Conservation (phyloP, 2,113 vertebrate genomes). For the Leptocoma aspasia region DNA sequence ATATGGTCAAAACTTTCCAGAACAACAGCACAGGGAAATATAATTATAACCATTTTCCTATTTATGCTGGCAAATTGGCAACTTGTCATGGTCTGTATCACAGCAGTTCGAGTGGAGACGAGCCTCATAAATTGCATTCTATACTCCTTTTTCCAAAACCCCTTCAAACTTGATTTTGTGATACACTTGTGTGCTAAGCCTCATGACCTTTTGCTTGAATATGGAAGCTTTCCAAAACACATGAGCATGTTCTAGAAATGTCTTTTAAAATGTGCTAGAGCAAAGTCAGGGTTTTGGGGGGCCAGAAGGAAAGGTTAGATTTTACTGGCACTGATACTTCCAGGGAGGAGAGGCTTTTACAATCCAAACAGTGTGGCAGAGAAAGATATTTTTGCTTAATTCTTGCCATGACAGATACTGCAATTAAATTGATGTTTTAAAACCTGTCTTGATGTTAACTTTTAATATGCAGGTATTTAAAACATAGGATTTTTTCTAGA, state of each 20-base stretch:
- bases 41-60: slow-evolving; percentile 42
- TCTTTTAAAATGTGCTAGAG: neutral
- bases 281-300: neutral
- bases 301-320: neutral
- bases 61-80: slow-evolving; percentile 64
- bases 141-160: slow-evolving; percentile 30
- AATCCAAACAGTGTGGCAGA: neutral
- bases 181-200: neutral
- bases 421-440: neutral
- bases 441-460: neutral
- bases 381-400: neutral
- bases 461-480: neutral
- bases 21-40: slow-evolving; percentile 10
- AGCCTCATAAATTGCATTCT: slow-evolving; percentile 20
- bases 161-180: slow-evolving; percentile 24
- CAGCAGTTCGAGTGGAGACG: slow-evolving; percentile 10
- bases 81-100: slow-evolving; percentile 52
- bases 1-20: slow-evolving; percentile 65
- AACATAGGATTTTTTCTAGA: neutral
- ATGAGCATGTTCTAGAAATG: slow-evolving; percentile 1
- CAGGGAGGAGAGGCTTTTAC: neutral
- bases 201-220: neutral
- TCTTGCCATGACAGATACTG: neutral
- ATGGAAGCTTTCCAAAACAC: neutral
- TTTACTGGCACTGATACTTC: neutral